Base-by-base conservation (phyloP, 1,140 invertebrate genomes). In the Megalopta genalis region DNA sequence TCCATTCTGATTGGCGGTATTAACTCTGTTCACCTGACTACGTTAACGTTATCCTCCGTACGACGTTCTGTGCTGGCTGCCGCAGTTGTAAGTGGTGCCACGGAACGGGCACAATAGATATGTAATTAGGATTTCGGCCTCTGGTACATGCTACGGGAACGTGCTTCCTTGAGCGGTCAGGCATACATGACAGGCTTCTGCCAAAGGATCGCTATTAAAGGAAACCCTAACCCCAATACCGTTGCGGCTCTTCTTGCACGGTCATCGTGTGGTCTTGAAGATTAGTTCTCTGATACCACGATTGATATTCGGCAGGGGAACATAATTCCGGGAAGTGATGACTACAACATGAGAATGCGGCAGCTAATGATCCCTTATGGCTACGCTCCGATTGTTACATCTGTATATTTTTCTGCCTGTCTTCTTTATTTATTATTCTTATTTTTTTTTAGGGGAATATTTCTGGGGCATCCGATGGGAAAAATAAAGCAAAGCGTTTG, bases 91-190 rank as follows among this genome's bases (percentile, higher is more conserved):
- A 63, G 60, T 63, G 60, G 27, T 0, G 60, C 16, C 18, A 37
- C 32, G 27, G 27, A 46, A 63, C 14, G 27, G 27, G 60, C 32
- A 63, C 27, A 63, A 63, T 63, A 63, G 60, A 63, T 63, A 37
- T 63, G 60, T 63, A 63, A 63, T 63, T 63, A 63, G 60, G 60
- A 63, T 63, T 63, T 63, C 60, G 60, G 16, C 1, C 16, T 21
- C 60, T 6, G 32, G 7, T 9, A 63, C 60, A 32, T 21, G 2
- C 16, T 14, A 63, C 60, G 60, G 37, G 60, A 18, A 25, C 60
- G 14, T 63, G 60, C 25, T 63, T 63, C 60, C 60, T 63, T 63
- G 32, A 63, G 60, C 60, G 60, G 60, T 63, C 60, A 63, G 27
- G 60, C 32, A 63, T 63, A 32, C 60, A 63, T 63, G 60, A 25